These are phyloP conservation scores for Hucho hucho DNA, from an alignment of 2,113 vertebrate genomes.

Conservation along the genomic window DNA sequence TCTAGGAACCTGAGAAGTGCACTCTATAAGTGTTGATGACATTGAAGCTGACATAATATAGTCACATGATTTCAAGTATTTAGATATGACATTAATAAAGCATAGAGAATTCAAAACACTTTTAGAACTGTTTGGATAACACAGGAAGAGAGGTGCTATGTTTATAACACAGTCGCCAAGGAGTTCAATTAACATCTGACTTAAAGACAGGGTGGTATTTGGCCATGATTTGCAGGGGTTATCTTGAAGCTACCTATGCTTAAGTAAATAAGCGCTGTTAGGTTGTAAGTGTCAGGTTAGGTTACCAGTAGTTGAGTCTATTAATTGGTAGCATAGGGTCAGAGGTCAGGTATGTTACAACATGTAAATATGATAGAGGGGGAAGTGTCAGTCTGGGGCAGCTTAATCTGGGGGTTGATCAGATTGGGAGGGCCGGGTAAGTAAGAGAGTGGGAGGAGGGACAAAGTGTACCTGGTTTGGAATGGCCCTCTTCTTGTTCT, in stretches of 20 bases:
- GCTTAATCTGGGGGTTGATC: slow-evolving; percentile 36
- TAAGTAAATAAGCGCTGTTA: background rate
- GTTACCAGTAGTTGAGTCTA: background rate
- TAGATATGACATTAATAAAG: background rate
- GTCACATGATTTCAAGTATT: background rate
- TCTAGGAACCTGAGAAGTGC: background rate
- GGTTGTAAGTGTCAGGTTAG: background rate
- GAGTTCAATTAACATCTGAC: background rate
- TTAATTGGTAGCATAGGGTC: background rate
- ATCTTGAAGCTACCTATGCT: background rate
- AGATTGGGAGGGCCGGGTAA: slow-evolving; percentile 16
- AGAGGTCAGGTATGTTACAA: background rate
- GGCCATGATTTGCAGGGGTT: background rate
- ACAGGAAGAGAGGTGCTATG: too few species aligned
- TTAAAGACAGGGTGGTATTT: background rate
- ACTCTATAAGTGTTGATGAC: background rate
- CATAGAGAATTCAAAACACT: background rate
- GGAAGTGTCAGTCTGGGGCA: slow-evolving; percentile 26
- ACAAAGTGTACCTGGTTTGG: slow-evolving; percentile 87
- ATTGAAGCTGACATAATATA: background rate
- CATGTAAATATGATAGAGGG: slow-evolving; percentile 5
- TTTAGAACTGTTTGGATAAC: too few species aligned
- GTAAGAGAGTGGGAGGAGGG: background rate
- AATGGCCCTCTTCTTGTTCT: slow-evolving; percentile 91
- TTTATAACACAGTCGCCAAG: background rate